Conservation (phyloP, 2,797 vertebrate genomes). For the Esox lucius region DNA sequence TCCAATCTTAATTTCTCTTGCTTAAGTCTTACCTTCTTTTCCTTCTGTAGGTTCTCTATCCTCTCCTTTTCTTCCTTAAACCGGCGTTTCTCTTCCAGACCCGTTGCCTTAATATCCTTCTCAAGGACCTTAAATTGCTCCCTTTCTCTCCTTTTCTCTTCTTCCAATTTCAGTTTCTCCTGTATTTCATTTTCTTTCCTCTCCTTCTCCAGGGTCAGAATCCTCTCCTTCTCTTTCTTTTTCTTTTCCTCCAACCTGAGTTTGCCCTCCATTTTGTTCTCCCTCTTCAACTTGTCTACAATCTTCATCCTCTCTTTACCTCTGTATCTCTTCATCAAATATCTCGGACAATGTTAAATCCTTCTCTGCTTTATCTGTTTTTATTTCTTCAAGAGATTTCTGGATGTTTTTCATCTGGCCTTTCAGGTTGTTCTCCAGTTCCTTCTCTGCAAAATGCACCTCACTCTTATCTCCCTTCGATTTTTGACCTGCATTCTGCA, state of each 20-base stretch:
- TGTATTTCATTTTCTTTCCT: neutral
- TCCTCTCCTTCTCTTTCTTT: constrained; percentile 1
- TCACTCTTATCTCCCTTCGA: neutral
- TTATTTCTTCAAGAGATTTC: neutral
- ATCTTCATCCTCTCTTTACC: neutral
- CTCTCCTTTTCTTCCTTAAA: neutral
- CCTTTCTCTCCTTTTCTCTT: neutral
- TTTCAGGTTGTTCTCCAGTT: neutral
- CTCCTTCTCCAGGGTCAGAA: neutral
- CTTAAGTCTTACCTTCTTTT: neutral
- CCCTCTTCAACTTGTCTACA: neutral
- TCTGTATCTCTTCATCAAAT: neutral
- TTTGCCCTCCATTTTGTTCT: neutral
- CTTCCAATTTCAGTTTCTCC: neutral
- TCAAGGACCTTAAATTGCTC: neutral
- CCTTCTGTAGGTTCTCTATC: neutral
- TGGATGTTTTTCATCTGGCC: neutral
- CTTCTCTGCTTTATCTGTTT: neutral
- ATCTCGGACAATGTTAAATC: neutral
- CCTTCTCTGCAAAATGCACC: neutral
- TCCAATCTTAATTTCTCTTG: neutral
- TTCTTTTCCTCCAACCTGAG: neutral
- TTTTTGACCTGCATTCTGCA: neutral
- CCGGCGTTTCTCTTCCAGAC: neutral
- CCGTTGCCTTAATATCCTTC: neutral